Percentiles rank a stretch among this genome's conserved stretches.
Evolutionary conservation across 2,113 vertebrate genomes (phyloP).

Genomic region (Platysteira castanea): DNA sequence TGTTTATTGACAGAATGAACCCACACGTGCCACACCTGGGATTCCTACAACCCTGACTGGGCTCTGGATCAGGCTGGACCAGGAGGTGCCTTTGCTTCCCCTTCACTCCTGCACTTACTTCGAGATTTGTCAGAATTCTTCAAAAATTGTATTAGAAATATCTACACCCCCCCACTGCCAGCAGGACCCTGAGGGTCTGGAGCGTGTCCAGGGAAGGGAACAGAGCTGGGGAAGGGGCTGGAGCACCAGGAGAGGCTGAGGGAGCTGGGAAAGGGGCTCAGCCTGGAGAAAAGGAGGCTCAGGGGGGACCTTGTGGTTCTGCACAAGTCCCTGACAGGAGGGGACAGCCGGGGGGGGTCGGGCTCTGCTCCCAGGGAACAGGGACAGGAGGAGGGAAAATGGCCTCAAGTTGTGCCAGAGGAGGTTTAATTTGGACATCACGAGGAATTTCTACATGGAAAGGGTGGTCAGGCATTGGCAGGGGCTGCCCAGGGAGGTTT

Average conservation of each 20-base stretch:
- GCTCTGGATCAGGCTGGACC: background rate
- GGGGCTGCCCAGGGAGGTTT: background rate
- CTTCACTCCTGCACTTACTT: background rate
- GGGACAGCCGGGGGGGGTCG: fast-evolving
- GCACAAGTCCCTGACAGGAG: background rate
- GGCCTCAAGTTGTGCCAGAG: fast-evolving
- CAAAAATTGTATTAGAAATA: background rate
- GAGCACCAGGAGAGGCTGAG: background rate
- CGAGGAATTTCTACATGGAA: background rate
- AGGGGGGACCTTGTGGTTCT: background rate
- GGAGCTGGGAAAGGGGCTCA: background rate
- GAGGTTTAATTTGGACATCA: fast-evolving
- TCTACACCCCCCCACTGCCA: background rate
- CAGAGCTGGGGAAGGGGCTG: fast-evolving
- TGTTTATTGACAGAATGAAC: background rate
- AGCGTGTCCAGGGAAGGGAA: fast-evolving
- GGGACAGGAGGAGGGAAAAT: fast-evolving
- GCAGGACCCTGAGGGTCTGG: background rate
- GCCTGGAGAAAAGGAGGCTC: background rate
- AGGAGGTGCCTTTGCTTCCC: background rate
- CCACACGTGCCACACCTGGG: no score
- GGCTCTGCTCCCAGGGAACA: background rate
- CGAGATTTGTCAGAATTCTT: background rate
- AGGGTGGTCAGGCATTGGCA: fast-evolving
- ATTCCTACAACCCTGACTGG: background rate